phyloP scores from a whole-genome alignment of 2,113 vertebrate species.

The Dicentrarchus labrax region DNA sequence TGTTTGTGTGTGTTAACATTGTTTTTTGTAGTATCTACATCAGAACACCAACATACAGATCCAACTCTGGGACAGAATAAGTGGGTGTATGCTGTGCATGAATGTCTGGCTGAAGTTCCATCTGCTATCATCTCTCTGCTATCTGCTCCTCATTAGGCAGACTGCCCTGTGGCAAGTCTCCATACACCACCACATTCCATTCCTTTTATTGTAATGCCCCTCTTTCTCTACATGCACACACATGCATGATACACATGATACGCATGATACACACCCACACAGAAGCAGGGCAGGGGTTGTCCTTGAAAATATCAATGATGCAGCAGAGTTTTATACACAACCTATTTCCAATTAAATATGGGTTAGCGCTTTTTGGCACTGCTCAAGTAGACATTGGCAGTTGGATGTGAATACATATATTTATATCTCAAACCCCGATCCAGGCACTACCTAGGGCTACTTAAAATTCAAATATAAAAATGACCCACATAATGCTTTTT shows the following conservation, averaged over 20 bases:
- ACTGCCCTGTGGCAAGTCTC: neutral
- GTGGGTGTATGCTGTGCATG: neutral
- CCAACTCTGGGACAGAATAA: no score
- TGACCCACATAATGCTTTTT: neutral
- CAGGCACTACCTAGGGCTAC: neutral
- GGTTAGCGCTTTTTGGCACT: neutral
- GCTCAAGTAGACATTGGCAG: neutral
- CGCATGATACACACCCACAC: neutral
- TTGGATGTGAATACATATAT: neutral
- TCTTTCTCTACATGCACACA: neutral
- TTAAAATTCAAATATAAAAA: neutral
- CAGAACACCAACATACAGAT: neutral
- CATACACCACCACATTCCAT: neutral
- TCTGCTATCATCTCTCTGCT: neutral
- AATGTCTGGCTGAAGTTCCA: neutral
- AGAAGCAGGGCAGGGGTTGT: neutral
- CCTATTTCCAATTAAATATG: neutral
- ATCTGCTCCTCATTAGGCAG: slow-evolving; percentile 8
- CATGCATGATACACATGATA: neutral
- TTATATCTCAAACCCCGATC: neutral
- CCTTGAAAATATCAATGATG: neutral
- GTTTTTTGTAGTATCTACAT: no score
- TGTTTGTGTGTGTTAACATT: no score
- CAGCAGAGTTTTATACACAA: neutral
- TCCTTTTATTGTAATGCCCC: neutral